Evolutionary conservation across 1,140 invertebrate genomes (phyloP).

Genomic region (Gonatopus flavifemur): DNA sequence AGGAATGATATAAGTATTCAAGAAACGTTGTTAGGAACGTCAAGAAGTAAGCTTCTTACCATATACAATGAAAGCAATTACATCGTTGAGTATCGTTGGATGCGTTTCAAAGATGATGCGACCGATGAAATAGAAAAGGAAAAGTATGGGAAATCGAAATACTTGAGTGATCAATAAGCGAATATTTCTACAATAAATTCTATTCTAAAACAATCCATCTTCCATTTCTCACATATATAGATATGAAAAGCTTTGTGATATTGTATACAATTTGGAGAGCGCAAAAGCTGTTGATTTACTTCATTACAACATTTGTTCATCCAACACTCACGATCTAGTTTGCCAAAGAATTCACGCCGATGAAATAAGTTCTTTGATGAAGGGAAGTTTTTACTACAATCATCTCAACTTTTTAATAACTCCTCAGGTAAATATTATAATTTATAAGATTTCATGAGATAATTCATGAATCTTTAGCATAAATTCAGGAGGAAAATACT

Average conservation of each 20-base stretch:
- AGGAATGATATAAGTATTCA: conserved; percentile 41
- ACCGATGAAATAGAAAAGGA: conserved; percentile 29
- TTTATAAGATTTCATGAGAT: too few relatives aligned
- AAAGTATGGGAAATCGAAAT: conserved; percentile 23
- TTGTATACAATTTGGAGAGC: conserved; percentile 23
- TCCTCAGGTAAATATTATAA: conserved; percentile 29
- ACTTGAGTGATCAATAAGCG: too few relatives aligned
- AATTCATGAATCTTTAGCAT: too few relatives aligned
- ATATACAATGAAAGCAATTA: conserved; percentile 54
- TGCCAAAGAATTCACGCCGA: conserved; percentile 41
- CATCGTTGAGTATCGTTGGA: conserved; percentile 51
- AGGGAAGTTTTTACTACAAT: conserved; percentile 34
- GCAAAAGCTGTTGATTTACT: conserved; percentile 21
- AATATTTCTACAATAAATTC: conserved; percentile 2
- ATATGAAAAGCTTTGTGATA: conserved; percentile 22
- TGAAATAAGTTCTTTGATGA: conserved; percentile 30
- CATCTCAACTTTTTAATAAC: conserved; percentile 30
- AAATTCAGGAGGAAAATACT: too few relatives aligned
- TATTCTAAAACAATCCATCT: not conserved
- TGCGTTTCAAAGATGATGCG: conserved; percentile 28
- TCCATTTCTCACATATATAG: conserved; percentile 8
- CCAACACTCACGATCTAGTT: conserved; percentile 31
- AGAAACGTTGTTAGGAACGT: conserved; percentile 52
- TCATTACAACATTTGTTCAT: conserved; percentile 32
- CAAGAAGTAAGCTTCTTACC: conserved; percentile 36